Evolutionary conservation across 2,797 vertebrate genomes (phyloP), one percentile per base, ranked within the genome.

Genomic region (Hyperoplus lanceolatus): DNA sequence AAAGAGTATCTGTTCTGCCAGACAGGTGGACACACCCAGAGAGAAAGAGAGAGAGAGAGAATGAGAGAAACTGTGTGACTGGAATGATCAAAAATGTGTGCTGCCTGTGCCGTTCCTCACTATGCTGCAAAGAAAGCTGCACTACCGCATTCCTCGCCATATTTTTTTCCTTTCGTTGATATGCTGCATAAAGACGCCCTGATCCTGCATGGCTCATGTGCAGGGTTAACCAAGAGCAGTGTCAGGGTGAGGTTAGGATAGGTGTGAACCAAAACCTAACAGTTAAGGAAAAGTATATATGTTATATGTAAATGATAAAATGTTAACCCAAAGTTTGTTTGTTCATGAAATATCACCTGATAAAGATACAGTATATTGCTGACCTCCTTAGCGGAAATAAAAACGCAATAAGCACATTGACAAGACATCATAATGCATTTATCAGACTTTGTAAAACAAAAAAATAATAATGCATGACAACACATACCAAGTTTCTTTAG

Each of bases 61-160:
- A 12, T 77, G 36, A 79, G 10, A 55, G 50, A 55, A 13, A 14
- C 58, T 64, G 61, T 70, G 64, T 82, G 89, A 89, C 75, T 46
- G 76, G 74, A 72, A 71, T 36, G 70, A 84, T 84, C 65, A 90
- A 77, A 91, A 88, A 82, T 82, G 79, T 69, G 43, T 65, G 41
- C 71, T 80, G 59, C 83, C 82, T 78, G 72, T 75, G 39, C 58
- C 51, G 50, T 62, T 71, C 69, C 38, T 41, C 18, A 48, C 68
- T 83, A 75, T 29, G 63, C 70, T 68, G 67, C 76, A 55, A 43
- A 58, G 54, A 88, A 87, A 91, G 93, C 83, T 45, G 81, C 45
- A 65, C 10, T 0, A 67, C 91, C 8, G 67, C 95, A 96, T 96
- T 95, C 95, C 92, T 75, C 10, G 3, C 43, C 63, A 45, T 67